Conservation (phyloP, 2,888 invertebrate species). For the Xestia rhomboidea region DNA sequence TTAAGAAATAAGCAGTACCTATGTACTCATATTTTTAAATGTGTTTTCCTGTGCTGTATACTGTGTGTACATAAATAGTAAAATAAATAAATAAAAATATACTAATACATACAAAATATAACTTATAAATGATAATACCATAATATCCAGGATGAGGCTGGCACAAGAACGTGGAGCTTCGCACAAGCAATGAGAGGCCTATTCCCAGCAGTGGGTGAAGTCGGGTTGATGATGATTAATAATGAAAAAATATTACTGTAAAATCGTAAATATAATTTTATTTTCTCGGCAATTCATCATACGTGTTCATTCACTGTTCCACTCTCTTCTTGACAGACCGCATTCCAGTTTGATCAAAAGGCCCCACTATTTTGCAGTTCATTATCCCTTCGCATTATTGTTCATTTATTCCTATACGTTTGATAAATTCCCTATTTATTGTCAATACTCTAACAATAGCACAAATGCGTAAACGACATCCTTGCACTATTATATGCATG, state of each 20-base stretch:
- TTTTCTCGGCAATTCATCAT: not conserved
- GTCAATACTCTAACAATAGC: slow-evolving; percentile 19
- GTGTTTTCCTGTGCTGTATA: no score
- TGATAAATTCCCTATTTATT: slow-evolving; percentile 3
- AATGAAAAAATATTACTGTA: not conserved
- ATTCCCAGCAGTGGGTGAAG: not conserved
- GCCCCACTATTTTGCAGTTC: slow-evolving; percentile 1
- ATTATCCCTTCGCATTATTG: slow-evolving; percentile 28
- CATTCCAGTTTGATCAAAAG: not conserved
- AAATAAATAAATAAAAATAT: no score
- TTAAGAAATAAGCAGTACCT: no score
- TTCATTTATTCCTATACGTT: slow-evolving; percentile 12
- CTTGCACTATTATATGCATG: slow-evolving; percentile 29
- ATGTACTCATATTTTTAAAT: no score
- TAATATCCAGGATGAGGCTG: not conserved
- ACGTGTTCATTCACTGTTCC: not conserved
- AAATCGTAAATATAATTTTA: not conserved
- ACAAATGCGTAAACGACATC: slow-evolving; percentile 10
- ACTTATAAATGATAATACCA: no score
- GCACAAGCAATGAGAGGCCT: not conserved
- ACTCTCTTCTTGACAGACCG: no score
- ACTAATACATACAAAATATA: no score
- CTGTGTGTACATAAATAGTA: no score
- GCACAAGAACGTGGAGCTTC: not conserved
- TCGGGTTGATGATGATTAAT: not conserved